Conservation (phyloP, 2,113 vertebrate species). For the Oryzias javanicus region DNA sequence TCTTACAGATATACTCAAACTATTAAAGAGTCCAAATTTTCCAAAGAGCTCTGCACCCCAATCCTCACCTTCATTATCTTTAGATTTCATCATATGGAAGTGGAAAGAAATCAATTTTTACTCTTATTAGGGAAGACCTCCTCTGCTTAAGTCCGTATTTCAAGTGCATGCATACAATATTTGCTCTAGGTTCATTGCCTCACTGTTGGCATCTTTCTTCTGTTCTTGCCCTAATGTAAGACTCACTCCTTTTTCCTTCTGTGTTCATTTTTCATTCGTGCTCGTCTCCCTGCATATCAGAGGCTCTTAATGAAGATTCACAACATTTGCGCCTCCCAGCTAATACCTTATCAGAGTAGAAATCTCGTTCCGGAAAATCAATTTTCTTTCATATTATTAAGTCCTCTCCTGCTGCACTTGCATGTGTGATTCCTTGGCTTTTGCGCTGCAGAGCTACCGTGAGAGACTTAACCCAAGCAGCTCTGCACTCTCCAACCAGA, state of each 20-base stretch:
- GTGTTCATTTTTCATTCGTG: constrained; percentile 75
- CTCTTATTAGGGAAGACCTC: constrained; percentile 71
- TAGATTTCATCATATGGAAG: constrained; percentile 72
- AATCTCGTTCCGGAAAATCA: constrained; percentile 84
- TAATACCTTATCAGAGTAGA: constrained; percentile 84
- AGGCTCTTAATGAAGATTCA: constrained; percentile 84
- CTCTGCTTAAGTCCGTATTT: constrained; percentile 70
- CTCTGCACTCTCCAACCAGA: constrained; percentile 48
- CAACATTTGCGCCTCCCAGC: constrained; percentile 78
- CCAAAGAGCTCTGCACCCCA: constrained; percentile 68
- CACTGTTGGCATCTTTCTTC: constrained; percentile 44
- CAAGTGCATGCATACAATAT: constrained; percentile 45
- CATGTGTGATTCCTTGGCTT: constrained; percentile 69
- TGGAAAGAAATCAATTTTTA: constrained; percentile 77
- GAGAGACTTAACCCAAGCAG: constrained; percentile 72
- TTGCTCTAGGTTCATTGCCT: constrained; percentile 35
- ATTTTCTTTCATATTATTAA: constrained; percentile 84
- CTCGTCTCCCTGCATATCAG: constrained; percentile 76
- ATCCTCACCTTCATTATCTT: constrained; percentile 74
- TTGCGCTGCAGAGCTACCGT: constrained; percentile 58
- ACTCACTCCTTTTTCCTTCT: constrained; percentile 57
- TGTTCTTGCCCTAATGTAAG: constrained; percentile 61
- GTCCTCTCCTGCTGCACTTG: constrained; percentile 75
- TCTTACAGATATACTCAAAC: constrained; percentile 57
- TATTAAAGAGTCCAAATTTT: constrained; percentile 65